Evolutionary conservation across 2,797 vertebrate genomes (phyloP).

Genomic region (Eulemur mongoz): DNA sequence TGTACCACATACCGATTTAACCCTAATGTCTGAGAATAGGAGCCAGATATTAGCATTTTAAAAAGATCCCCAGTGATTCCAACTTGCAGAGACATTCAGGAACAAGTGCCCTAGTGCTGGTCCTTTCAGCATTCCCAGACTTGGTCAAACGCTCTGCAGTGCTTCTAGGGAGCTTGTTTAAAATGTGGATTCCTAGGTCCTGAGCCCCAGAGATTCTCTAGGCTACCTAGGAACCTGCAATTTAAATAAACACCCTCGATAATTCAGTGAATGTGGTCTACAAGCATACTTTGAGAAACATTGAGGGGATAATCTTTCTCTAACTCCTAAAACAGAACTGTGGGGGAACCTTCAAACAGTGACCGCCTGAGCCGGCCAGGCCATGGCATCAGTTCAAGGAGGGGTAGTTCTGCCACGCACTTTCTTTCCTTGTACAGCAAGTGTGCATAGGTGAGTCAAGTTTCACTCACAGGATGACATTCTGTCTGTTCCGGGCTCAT

Average conservation of each 20-base stretch:
- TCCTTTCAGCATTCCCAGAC: neutral
- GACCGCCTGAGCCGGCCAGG: neutral
- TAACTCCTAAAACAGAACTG: neutral
- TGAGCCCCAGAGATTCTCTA: neutral
- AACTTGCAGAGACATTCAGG: neutral
- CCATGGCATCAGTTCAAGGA: neutral
- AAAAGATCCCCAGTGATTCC: neutral
- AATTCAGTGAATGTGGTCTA: neutral
- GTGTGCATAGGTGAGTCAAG: neutral
- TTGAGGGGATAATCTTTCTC: neutral
- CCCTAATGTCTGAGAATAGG: neutral
- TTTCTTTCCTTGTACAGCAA: neutral
- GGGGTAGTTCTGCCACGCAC: neutral
- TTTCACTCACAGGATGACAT: conserved; percentile 55
- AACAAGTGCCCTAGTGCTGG: neutral
- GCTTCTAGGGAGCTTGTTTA: neutral
- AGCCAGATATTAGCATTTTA: neutral
- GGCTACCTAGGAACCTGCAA: neutral
- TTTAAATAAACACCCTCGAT: neutral
- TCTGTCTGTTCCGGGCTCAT: conserved; percentile 43
- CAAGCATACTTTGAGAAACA: neutral
- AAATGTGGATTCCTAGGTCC: neutral
- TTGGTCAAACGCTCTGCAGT: neutral
- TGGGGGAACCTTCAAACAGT: neutral
- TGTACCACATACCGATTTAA: fast-evolving